Percentiles rank a stretch among this genome's conserved stretches.
Conservation (phyloP, 1,140 invertebrate genomes). For the Eueides isabella region DNA sequence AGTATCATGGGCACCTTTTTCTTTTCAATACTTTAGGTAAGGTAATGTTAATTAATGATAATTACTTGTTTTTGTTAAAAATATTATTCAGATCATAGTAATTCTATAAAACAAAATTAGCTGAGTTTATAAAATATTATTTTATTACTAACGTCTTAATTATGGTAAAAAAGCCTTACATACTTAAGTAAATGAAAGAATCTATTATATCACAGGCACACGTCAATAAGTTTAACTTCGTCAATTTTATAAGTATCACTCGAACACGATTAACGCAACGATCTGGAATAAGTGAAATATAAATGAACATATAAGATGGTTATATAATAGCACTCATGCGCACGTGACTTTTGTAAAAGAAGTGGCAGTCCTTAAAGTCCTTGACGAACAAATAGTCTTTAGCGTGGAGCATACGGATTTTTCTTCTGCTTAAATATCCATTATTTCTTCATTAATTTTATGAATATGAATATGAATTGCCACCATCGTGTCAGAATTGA, state of each 20-base stretch:
- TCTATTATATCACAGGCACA: conserved; percentile 21
- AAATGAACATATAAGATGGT: conserved; percentile 52
- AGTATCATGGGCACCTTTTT: no score
- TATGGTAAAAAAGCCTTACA: not conserved
- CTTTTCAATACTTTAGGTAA: no score
- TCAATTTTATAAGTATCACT: conserved; percentile 33
- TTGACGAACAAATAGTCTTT: conserved; percentile 27
- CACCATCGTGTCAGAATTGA: not conserved
- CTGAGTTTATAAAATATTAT: not conserved
- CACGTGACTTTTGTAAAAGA: conserved; percentile 55
- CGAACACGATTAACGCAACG: conserved; percentile 36
- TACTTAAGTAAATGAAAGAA: not conserved
- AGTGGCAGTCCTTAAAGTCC: conserved; percentile 37
- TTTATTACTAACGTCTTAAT: not conserved
- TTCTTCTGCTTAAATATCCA: conserved; percentile 1
- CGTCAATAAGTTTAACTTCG: conserved; percentile 29
- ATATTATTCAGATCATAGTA: no score
- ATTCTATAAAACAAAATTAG: no score
- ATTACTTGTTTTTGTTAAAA: no score
- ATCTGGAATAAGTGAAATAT: conserved; percentile 39
- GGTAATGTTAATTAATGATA: no score
- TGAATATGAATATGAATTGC: conserved; percentile 10
- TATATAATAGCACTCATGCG: conserved; percentile 47
- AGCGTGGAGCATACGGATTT: conserved; percentile 52
- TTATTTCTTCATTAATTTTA: not conserved